These are phyloP conservation scores for Tethya wilhelma DNA, from an alignment of 37 sponge, comb jelly and placozoan species.

Conservation along the genomic window DNA sequence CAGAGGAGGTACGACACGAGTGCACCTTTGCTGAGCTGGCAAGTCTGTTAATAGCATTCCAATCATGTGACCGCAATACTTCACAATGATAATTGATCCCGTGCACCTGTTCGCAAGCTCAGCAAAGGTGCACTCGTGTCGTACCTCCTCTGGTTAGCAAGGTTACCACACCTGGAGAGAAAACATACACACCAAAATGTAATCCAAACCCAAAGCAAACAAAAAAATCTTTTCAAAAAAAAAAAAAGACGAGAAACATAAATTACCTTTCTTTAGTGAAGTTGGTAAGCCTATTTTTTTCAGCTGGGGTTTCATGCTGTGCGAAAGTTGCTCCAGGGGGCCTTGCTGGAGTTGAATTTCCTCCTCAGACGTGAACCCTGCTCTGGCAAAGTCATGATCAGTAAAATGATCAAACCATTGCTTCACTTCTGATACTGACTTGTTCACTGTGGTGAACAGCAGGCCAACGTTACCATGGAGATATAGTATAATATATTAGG, in stretches of 20 bases:
- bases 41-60: too few relatives aligned
- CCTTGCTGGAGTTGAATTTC: slow-evolving; percentile 69
- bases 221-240: too few relatives aligned
- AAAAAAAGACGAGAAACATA: too few relatives aligned
- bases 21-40: too few relatives aligned
- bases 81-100: too few relatives aligned
- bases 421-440: slow-evolving; percentile 34
- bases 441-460: slow-evolving; percentile 86
- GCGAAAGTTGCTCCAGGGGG: slow-evolving; percentile 87
- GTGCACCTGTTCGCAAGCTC: too few relatives aligned
- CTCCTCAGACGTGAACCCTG: slow-evolving; percentile 72
- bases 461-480: slow-evolving; percentile 82
- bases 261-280: slow-evolving; percentile 83
- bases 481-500: slow-evolving; percentile 1
- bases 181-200: not conserved
- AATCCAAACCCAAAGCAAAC: too few relatives aligned
- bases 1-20: too few relatives aligned
- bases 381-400: slow-evolving; percentile 74
- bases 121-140: too few relatives aligned
- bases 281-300: slow-evolving; percentile 95
- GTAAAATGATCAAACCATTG: slow-evolving; percentile 77
- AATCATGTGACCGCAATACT: too few relatives aligned
- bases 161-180: slow-evolving; percentile 59
- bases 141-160: too few relatives aligned
- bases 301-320: slow-evolving; percentile 94